Percentiles rank a stretch among this genome's conserved stretches.
Evolutionary conservation across 2,888 invertebrate genomes (phyloP).

Genomic region (Julus scanicus): DNA sequence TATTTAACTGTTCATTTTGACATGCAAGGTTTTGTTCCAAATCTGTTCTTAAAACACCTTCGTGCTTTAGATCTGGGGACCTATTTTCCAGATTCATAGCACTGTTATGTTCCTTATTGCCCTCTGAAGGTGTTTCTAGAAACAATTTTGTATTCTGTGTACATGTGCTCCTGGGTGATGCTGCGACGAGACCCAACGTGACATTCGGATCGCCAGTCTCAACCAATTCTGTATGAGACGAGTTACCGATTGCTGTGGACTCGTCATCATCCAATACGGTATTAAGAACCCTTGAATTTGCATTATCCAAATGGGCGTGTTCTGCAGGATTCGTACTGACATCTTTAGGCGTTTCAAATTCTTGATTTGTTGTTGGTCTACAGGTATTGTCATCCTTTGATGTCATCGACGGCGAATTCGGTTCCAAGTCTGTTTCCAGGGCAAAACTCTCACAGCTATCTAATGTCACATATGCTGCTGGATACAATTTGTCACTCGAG

Average conservation of each 20-base stretch:
- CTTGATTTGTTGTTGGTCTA: neutral
- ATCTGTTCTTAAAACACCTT: neutral
- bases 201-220: neutral
- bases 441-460: neutral
- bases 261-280: neutral
- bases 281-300: neutral
- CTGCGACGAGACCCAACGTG: neutral
- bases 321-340: neutral
- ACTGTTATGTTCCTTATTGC: neutral
- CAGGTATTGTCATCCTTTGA: neutral
- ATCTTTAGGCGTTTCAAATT: neutral
- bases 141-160: neutral
- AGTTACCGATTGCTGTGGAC: neutral
- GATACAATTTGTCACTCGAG: neutral
- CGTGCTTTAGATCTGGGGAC: neutral
- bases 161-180: neutral
- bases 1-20: neutral
- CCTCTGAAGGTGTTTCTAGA: neutral
- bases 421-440: neutral
- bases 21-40: conserved; percentile 18
- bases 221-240: neutral
- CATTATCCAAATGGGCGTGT: neutral
- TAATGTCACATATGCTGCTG: neutral
- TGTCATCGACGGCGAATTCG: neutral
- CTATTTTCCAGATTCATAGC: neutral